phyloP scores from a whole-genome alignment of 2,113 vertebrate species.

The Parus major region DNA sequence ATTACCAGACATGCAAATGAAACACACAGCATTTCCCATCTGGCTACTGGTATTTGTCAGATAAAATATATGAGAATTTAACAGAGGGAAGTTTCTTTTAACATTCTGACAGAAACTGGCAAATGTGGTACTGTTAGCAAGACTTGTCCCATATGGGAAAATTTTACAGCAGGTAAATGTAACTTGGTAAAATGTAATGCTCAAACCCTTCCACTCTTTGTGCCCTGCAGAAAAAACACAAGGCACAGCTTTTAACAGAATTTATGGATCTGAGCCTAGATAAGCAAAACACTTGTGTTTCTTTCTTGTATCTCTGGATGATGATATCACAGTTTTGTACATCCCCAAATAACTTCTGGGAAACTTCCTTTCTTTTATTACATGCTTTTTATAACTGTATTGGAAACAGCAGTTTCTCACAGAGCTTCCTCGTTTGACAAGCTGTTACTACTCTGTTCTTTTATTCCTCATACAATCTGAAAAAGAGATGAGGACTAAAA shows the following conservation, averaged over 20 bases:
- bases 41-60: background rate
- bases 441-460: background rate
- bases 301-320: background rate
- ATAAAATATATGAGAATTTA: conserved; percentile 2
- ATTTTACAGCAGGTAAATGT: background rate
- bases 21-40: background rate
- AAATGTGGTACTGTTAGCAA: background rate
- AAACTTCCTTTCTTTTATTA: background rate
- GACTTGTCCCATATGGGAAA: background rate
- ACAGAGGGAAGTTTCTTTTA: background rate
- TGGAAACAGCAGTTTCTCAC: background rate
- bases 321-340: background rate
- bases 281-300: background rate
- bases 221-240: background rate
- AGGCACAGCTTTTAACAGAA: background rate
- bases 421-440: background rate
- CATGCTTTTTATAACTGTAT: background rate
- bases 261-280: background rate
- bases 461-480: background rate
- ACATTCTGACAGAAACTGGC: background rate
- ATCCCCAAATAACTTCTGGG: background rate
- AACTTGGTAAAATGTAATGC: too few species aligned
- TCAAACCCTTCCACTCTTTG: background rate
- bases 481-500: background rate
- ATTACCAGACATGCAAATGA: conserved; percentile 42